Base-by-base conservation (phyloP, 2,888 invertebrate species). In the Andrena flavipes region DNA sequence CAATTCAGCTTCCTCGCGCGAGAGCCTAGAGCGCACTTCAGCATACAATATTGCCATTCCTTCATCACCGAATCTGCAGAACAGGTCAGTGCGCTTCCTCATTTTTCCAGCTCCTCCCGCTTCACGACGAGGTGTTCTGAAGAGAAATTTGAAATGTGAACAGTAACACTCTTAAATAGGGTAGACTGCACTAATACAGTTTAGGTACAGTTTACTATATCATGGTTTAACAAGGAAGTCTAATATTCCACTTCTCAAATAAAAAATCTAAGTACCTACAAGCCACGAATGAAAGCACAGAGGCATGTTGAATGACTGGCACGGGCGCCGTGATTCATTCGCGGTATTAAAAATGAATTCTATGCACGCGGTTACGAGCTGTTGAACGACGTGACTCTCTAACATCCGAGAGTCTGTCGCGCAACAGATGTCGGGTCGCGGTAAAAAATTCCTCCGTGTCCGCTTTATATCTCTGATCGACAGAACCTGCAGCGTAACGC, bases 1-100 rank as follows among this genome's bases (percentile, higher is more conserved):
- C 96, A 97, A 94, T 97, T 97, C 95, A 97, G 97, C 93, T 97
- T 97, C 94, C 95, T 97, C 90, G 96, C 96, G 23, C 95, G 96
- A 91, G 96, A 96, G 94, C 97, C 96, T 76, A 95, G 95, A 90
- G 96, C 96, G 60, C 96, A 96, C 91, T 95, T 96, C 92, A 96
- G 95, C 91, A 94, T 95, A 84, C 97, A 97, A 94, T 97, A 96
- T 94, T 97, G 97, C 94, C 97, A 97, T 95, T 96, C 97, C 82
- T 97, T 97, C 94, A 95, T 96, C 92, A 96, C 97, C 80, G 95
- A 96, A 92, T 96, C 96, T 92, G 95, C 97, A 79, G 96, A 96
- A 94, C 96, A 97, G 97, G 97, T 97, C 92, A 95, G 91, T 90
- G 54, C 49, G 64, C 67, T 75, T 76, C 54, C 16, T 10, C 23